Evolutionary conservation across 1,140 invertebrate genomes (phyloP).

Genomic region (Achatina immaculata): DNA sequence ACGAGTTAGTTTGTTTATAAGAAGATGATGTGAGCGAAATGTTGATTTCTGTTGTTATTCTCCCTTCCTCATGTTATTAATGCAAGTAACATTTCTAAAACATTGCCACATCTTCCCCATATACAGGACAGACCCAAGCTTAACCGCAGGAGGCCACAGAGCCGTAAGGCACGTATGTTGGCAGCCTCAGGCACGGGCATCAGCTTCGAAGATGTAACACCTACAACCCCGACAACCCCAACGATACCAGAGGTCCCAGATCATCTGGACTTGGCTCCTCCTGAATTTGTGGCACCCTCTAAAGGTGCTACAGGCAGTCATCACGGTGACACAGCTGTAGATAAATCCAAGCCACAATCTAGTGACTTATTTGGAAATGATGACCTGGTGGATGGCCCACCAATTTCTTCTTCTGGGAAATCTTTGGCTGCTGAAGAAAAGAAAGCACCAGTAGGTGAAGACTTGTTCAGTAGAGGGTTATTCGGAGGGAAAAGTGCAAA

Average conservation of each 20-base stretch:
- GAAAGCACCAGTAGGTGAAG: background rate
- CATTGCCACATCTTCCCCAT: background rate
- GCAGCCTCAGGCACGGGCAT: constrained; percentile 26
- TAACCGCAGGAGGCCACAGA: constrained; percentile 23
- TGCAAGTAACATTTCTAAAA: no score
- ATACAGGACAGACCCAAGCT: constrained; percentile 26
- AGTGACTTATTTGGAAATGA: constrained; percentile 31
- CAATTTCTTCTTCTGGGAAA: background rate
- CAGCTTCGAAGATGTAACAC: constrained; percentile 31
- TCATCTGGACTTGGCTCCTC: background rate
- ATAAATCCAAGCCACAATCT: background rate
- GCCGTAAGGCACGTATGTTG: constrained; percentile 30
- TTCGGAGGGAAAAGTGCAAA: constrained; percentile 17
- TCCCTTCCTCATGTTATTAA: no score
- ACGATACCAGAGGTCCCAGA: constrained; percentile 29
- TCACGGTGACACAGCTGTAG: background rate
- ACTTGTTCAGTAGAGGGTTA: constrained; percentile 31
- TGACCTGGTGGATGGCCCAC: constrained; percentile 26
- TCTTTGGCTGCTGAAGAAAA: background rate
- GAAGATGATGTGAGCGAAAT: no score
- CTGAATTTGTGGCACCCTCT: background rate
- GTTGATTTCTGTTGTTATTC: no score
- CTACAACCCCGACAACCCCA: constrained; percentile 27
- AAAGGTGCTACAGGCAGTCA: constrained; percentile 8
- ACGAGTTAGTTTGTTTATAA: no score